A percentile compares a stretch with the other conserved stretches of the same genome.
Conservation (phyloP, 1,140 invertebrate genomes). For the Leptopilina boulardi region DNA sequence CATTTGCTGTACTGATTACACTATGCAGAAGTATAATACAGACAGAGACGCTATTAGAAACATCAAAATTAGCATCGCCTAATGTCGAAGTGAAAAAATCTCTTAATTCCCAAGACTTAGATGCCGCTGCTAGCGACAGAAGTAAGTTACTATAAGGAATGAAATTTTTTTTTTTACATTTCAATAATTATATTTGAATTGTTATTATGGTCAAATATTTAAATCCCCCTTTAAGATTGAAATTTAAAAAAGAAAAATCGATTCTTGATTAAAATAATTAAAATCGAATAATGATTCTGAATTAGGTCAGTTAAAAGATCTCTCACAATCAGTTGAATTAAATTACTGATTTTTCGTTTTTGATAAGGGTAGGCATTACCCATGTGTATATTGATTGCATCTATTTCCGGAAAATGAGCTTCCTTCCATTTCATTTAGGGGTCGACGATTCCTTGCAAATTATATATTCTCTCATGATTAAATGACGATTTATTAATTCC, state of each 20-base stretch:
- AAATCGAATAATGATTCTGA: not conserved
- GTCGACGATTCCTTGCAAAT: constrained; percentile 12
- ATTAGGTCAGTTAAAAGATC: constrained; percentile 6
- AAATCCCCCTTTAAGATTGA: too few relatives aligned
- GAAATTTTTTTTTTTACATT: too few relatives aligned
- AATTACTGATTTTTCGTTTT: not conserved
- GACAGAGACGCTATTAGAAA: not conserved
- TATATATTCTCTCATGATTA: not conserved
- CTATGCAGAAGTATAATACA: not conserved
- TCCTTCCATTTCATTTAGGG: not conserved
- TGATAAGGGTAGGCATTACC: not conserved
- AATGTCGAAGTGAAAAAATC: not conserved
- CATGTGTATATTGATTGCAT: not conserved
- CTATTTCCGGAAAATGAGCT: constrained; percentile 4
- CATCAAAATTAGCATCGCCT: not conserved
- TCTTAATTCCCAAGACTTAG: not conserved
- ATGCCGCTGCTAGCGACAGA: not conserved
- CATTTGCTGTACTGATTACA: not conserved
- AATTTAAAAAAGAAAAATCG: too few relatives aligned
- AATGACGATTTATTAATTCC: too few relatives aligned
- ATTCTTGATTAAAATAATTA: too few relatives aligned
- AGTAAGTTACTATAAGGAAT: not conserved
- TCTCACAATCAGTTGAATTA: constrained; percentile 6
- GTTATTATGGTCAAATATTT: too few relatives aligned
- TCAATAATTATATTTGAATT: too few relatives aligned